Evolutionary conservation across 2,113 vertebrate genomes (phyloP).

Genomic region (Mus musculus): GRCm39 chr6:67478501-67479000

Average conservation of each 20-base stretch:
- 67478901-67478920: neutral
- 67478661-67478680: neutral
- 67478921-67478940: neutral
- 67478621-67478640: neutral
- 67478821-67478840: neutral
- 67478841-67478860: neutral
- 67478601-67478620: neutral
- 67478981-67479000: neutral
- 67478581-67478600: neutral
- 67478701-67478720: neutral
- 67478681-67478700: neutral
- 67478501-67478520: neutral
- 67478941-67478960: neutral
- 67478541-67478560: constrained; percentile 35
- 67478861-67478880: neutral
- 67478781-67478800: neutral
- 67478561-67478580: neutral
- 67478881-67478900: neutral
- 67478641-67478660: neutral
- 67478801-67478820: neutral
- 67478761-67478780: neutral
- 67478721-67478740: neutral
- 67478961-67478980: neutral
- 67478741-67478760: neutral
- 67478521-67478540: neutral